Conservation (phyloP, 2,113 vertebrate genomes). For the Coryphaenoides rupestris region DNA sequence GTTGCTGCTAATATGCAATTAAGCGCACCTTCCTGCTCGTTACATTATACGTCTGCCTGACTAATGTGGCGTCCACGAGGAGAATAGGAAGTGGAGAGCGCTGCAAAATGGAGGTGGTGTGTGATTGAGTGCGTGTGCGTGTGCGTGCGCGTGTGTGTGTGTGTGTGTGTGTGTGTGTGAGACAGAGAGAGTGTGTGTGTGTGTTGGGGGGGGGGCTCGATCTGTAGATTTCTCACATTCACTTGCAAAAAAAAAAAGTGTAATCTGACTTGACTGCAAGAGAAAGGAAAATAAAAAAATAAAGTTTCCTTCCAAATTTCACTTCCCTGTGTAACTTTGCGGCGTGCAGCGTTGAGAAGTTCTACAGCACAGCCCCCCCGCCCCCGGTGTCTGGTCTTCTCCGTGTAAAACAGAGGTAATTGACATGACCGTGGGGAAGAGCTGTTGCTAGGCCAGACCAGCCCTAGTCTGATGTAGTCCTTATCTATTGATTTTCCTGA, state of each 20-base stretch:
- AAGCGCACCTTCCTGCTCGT: slow-evolving; percentile 90
- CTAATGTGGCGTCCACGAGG: slow-evolving; percentile 88
- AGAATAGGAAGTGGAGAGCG: slow-evolving; percentile 82
- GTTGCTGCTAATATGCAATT: slow-evolving; percentile 97
- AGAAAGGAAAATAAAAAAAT: slow-evolving; percentile 20
- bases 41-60: slow-evolving; percentile 88
- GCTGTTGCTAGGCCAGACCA: slow-evolving; percentile 73
- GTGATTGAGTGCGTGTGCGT: slow-evolving; percentile 14
- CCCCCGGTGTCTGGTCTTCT: slow-evolving; percentile 45
- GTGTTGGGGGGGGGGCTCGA: slow-evolving; percentile 12
- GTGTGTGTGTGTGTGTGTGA: not conserved
- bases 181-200: slow-evolving; percentile 17
- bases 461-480: slow-evolving; percentile 71
- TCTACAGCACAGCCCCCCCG: slow-evolving; percentile 65
- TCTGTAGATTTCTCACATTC: slow-evolving; percentile 53
- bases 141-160: not conserved
- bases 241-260: not conserved
- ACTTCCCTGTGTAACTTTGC: slow-evolving; percentile 54
- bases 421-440: slow-evolving; percentile 74
- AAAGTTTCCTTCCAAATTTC: slow-evolving; percentile 56
- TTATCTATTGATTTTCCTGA: slow-evolving; percentile 76
- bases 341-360: slow-evolving; percentile 66
- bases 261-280: slow-evolving; percentile 36
- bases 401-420: slow-evolving; percentile 70
- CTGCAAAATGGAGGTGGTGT: slow-evolving; percentile 3